Evolutionary conservation across 1,140 invertebrate species (phyloP).

Genomic region (Euborellia annulipes): DNA sequence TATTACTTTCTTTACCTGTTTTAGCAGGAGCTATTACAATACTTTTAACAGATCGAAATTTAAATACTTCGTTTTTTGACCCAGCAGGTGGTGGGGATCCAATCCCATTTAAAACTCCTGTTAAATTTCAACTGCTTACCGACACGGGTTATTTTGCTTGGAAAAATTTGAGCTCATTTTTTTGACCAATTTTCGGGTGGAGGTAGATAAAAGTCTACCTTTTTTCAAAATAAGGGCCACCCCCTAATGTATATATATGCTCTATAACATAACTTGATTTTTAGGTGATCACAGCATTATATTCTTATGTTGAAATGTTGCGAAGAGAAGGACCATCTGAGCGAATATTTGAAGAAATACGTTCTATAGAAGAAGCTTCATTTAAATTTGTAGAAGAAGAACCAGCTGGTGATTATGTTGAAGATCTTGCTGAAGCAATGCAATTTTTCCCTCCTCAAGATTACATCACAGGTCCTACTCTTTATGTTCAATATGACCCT

Average conservation of each 20-base stretch:
- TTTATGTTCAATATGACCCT: constrained; percentile 67
- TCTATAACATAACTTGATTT: too few species aligned
- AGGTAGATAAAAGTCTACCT: neutral
- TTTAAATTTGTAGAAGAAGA: constrained; percentile 53
- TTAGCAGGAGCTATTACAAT: too few species aligned
- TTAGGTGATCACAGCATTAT: constrained; percentile 51
- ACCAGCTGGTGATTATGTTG: constrained; percentile 58
- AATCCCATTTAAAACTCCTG: too few species aligned
- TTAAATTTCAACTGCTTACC: too few species aligned
- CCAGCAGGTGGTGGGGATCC: too few species aligned
- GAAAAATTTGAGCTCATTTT: too few species aligned
- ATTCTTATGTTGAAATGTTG: constrained; percentile 58
- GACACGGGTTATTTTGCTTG: too few species aligned
- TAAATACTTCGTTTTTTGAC: too few species aligned
- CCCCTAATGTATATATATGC: too few species aligned
- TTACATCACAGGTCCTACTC: constrained; percentile 54
- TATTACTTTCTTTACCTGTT: too few species aligned
- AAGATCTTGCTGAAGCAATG: constrained; percentile 59
- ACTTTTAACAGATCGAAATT: too few species aligned
- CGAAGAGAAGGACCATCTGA: constrained; percentile 39
- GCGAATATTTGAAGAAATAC: constrained; percentile 57
- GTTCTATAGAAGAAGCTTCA: constrained; percentile 51
- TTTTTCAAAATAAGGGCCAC: constrained; percentile 5
- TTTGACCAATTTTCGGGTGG: too few species aligned
- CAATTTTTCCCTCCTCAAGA: constrained; percentile 60